These are phyloP conservation scores for Megaceryle maxima DNA, from an alignment of 2,113 vertebrate genomes.

Conservation along the genomic window DNA sequence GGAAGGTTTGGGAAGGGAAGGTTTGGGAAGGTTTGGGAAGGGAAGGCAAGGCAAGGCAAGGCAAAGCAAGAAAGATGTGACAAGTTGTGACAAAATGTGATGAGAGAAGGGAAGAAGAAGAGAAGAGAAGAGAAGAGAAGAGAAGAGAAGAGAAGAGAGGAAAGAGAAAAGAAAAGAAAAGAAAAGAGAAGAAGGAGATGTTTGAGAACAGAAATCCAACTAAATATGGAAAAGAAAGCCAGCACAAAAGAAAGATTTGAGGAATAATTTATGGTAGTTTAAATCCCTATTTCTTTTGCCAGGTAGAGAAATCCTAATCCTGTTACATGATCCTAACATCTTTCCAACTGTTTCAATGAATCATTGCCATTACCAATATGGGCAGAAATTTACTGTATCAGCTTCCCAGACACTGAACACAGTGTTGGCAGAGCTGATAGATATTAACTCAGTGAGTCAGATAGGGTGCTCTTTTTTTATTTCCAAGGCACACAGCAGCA, in stretches of 20 bases:
- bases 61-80: no score
- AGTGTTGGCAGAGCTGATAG: constrained; percentile 60
- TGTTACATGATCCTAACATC: constrained; percentile 55
- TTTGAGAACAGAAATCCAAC: not conserved
- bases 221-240: constrained; percentile 38
- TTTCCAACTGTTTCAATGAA: constrained; percentile 66
- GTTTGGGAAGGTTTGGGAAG: no score
- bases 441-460: constrained; percentile 67
- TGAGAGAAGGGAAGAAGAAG: no score
- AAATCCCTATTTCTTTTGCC: constrained; percentile 51
- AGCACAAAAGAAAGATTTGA: constrained; percentile 27
- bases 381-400: constrained; percentile 71
- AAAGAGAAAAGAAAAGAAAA: rapidly evolving
- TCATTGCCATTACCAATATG: constrained; percentile 63
- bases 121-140: no score
- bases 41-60: no score
- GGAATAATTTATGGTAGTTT: constrained; percentile 26
- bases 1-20: no score
- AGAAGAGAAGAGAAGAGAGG: not conserved
- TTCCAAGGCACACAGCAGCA: constrained; percentile 54
- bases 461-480: constrained; percentile 54
- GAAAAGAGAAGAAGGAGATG: not conserved
- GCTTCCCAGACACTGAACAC: constrained; percentile 74
- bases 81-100: no score
- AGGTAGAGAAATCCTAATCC: constrained; percentile 51